Evolutionary conservation across 2,113 vertebrate species (phyloP).

Genomic region (Lamprologus callipterus): DNA sequence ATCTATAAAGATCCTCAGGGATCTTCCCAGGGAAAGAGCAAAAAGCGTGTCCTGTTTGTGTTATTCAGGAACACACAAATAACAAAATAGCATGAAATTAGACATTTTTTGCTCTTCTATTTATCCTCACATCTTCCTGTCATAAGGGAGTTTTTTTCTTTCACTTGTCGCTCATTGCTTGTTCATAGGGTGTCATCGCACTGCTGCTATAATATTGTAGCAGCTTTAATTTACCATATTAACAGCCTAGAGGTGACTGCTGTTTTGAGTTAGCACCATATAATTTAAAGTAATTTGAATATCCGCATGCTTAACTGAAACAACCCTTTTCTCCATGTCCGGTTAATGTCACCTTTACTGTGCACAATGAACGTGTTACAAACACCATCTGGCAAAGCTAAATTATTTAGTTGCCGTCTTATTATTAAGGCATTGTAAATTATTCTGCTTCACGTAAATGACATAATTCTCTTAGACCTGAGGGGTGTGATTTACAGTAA

Average conservation of each 20-base stretch:
- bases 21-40: not conserved
- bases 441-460: not conserved
- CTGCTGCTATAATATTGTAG: not conserved
- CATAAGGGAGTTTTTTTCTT: not conserved
- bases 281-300: not conserved
- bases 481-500: not conserved
- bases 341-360: not conserved
- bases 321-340: not conserved
- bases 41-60: not conserved
- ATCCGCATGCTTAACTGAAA: not conserved
- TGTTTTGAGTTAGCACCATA: not conserved
- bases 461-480: not conserved
- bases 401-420: not conserved
- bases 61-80: not conserved
- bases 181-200: not conserved
- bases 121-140: not conserved
- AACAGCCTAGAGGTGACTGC: fast-evolving
- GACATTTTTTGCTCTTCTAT: fast-evolving
- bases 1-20: not conserved
- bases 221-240: fast-evolving
- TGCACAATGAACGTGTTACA: not conserved
- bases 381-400: not conserved
- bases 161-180: fast-evolving
- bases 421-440: not conserved
- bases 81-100: not conserved